These are phyloP conservation scores for Tromatobia lineatoria DNA, from an alignment of 2,888 invertebrate genomes.

Conservation along the genomic window DNA sequence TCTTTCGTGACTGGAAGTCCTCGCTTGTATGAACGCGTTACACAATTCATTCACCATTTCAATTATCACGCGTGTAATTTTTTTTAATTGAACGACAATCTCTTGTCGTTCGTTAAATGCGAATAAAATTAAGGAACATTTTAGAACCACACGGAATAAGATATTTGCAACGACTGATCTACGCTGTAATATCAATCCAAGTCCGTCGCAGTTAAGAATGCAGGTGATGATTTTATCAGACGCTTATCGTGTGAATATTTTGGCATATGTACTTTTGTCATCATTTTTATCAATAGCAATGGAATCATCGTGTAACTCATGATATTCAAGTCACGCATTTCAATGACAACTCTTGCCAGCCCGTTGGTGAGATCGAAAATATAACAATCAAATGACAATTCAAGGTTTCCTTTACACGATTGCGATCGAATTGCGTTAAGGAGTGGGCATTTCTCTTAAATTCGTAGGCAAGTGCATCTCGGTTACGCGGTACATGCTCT, in stretches of 20 bases:
- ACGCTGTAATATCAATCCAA: background rate
- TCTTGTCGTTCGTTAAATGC: background rate
- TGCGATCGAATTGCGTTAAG: background rate
- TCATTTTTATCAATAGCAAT: background rate
- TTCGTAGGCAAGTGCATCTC: slow-evolving; percentile 4
- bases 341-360: background rate
- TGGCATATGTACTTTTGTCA: background rate
- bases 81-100: too few relatives aligned
- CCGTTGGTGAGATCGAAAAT: background rate
- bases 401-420: background rate
- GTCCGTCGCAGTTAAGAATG: slow-evolving; percentile 29
- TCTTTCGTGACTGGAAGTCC: background rate
- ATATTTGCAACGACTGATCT: slow-evolving; percentile 12
- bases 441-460: slow-evolving; percentile 15
- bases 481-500: background rate
- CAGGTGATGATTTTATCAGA: slow-evolving; percentile 13
- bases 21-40: background rate
- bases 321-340: background rate
- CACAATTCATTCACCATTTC: slow-evolving; percentile 4
- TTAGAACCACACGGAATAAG: background rate
- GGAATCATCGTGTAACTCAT: background rate
- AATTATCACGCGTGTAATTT: slow-evolving; percentile 48
- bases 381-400: slow-evolving; percentile 1
- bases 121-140: background rate
- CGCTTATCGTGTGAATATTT: slow-evolving; percentile 41